Conservation (phyloP, 2,888 invertebrate genomes). For the Sylvicola cinctus region DNA sequence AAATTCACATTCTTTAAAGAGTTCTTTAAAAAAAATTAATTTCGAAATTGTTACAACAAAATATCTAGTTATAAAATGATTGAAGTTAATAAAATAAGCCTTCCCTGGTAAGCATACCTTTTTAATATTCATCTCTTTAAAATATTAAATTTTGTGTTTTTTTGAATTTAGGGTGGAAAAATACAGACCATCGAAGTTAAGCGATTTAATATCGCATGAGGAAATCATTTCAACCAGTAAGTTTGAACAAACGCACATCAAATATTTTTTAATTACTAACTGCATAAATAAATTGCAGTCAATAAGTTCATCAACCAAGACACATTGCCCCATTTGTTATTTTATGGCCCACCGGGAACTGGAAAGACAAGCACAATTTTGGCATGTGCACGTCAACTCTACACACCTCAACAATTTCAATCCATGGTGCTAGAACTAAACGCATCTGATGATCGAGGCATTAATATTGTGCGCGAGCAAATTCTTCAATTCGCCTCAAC, state of each 20-base stretch:
- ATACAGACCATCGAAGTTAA: slow-evolving; percentile 78
- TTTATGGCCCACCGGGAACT: slow-evolving; percentile 97
- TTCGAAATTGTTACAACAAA: too few species aligned
- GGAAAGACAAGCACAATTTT: slow-evolving; percentile 96
- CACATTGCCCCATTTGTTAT: slow-evolving; percentile 83
- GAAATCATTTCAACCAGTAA: slow-evolving; percentile 93
- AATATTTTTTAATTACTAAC: slow-evolving; percentile 4
- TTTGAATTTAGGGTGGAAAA: slow-evolving; percentile 73
- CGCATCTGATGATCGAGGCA: slow-evolving; percentile 96
- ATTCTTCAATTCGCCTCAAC: slow-evolving; percentile 94
- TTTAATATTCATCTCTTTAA: neutral
- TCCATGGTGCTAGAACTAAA: slow-evolving; percentile 92
- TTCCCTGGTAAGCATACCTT: neutral
- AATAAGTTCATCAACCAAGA: slow-evolving; percentile 75
- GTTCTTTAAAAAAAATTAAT: too few species aligned
- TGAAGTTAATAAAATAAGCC: neutral
- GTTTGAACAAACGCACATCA: slow-evolving; percentile 14
- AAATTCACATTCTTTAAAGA: too few species aligned
- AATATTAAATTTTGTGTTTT: neutral
- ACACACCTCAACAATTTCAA: slow-evolving; percentile 69
- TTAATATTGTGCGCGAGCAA: slow-evolving; percentile 82
- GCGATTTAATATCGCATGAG: slow-evolving; percentile 90
- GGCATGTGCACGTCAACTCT: slow-evolving; percentile 85
- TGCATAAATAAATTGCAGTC: slow-evolving; percentile 34
- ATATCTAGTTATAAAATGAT: neutral